These are phyloP conservation scores for Perdita meconis DNA, from an alignment of 2,888 invertebrate genomes.

Conservation along the genomic window DNA sequence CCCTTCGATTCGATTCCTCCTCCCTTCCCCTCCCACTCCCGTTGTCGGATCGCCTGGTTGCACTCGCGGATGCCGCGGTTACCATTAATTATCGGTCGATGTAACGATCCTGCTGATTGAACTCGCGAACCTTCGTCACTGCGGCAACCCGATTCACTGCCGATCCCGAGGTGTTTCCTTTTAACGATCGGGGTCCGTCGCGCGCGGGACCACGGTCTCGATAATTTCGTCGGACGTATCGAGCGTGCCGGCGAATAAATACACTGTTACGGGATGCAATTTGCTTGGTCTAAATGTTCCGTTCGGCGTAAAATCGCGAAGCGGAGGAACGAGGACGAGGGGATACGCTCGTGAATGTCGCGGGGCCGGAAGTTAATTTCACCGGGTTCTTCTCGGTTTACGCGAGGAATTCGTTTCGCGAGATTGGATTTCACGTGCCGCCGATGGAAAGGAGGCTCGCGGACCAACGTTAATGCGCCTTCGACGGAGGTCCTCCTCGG, in stretches of 20 bases:
- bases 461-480: slow-evolving; percentile 5
- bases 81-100: slow-evolving; percentile 76
- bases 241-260: slow-evolving; percentile 52
- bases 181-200: slow-evolving; percentile 64
- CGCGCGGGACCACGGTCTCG: slow-evolving; percentile 58
- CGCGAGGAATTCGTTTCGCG: slow-evolving; percentile 10
- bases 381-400: slow-evolving; percentile 7
- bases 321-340: no score
- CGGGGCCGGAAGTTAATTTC: slow-evolving; percentile 28
- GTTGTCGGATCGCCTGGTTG: slow-evolving; percentile 31
- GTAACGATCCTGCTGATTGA: slow-evolving; percentile 72
- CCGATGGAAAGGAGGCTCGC: not conserved
- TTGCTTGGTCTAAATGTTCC: slow-evolving; percentile 49
- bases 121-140: slow-evolving; percentile 53
- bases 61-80: slow-evolving; percentile 63
- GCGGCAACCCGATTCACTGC: slow-evolving; percentile 52
- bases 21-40: not conserved
- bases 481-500: slow-evolving; percentile 6
- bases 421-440: not conserved
- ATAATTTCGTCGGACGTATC: slow-evolving; percentile 67
- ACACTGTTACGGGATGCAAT: slow-evolving; percentile 63
- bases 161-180: slow-evolving; percentile 60
- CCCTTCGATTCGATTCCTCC: slow-evolving; percentile 31
- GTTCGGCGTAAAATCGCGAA: slow-evolving; percentile 39
- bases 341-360: slow-evolving; percentile 10